A percentile compares a stretch with the other conserved stretches of the same genome.
Conservation (phyloP, 2,888 invertebrate species). For the Drosophila subquinaria region DNA sequence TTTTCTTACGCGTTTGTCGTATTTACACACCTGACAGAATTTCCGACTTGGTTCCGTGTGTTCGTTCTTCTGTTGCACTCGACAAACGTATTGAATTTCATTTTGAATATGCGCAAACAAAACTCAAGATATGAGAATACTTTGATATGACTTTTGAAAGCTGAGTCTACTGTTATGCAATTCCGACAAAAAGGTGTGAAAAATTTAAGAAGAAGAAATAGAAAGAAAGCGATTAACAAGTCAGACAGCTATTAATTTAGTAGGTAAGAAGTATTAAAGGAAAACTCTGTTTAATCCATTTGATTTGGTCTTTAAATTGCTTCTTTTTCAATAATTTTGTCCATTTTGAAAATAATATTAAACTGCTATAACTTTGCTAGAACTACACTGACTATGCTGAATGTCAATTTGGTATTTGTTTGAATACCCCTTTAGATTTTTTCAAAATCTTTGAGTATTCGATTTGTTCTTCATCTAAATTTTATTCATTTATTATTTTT, state of each 20-base stretch:
- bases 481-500: too few relatives aligned
- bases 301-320: too few relatives aligned
- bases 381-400: too few relatives aligned
- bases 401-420: too few relatives aligned
- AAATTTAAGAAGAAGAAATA: not conserved
- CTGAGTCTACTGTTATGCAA: conserved; percentile 25
- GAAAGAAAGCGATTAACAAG: not conserved
- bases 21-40: conserved; percentile 47
- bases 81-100: conserved; percentile 23
- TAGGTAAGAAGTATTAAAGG: too few relatives aligned
- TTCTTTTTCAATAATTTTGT: too few relatives aligned
- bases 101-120: conserved; percentile 17
- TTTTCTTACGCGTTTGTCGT: conserved; percentile 4
- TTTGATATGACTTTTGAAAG: conserved; percentile 15
- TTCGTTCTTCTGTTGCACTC: conserved; percentile 36
- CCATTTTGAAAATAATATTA: too few relatives aligned
- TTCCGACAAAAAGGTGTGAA: conserved; percentile 16
- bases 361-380: too few relatives aligned
- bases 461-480: not conserved
- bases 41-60: conserved; percentile 43
- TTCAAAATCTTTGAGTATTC: not conserved
- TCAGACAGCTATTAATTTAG: not conserved
- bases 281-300: not conserved
- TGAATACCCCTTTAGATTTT: too few relatives aligned
- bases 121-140: conserved; percentile 7